These are phyloP conservation scores for Caenorhabditis imperialis DNA, from an alignment of 2,888 invertebrate genomes.

Conservation along the genomic window DNA sequence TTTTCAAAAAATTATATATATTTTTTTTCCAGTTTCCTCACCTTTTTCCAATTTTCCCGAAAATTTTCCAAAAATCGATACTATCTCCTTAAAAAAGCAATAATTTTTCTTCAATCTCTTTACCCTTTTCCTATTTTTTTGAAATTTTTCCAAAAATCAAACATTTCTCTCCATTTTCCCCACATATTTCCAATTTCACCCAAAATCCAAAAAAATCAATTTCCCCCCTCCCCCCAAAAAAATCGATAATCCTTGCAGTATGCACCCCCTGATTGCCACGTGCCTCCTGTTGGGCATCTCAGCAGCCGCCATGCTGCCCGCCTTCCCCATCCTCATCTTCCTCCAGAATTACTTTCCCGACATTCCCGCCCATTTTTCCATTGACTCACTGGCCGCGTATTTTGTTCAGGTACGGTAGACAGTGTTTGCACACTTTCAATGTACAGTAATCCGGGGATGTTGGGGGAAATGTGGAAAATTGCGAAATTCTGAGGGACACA, in stretches of 20 bases:
- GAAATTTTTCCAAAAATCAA: too few species aligned
- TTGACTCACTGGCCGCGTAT: conserved; percentile 17
- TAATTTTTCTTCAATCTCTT: not conserved
- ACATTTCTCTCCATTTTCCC: not conserved
- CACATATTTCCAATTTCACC: too few species aligned
- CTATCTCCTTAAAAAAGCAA: conserved; percentile 13
- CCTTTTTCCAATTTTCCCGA: too few species aligned
- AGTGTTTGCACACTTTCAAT: too few species aligned
- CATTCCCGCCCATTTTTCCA: conserved; percentile 12
- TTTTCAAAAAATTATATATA: too few species aligned
- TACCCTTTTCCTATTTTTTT: not conserved
- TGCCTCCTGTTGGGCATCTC: conserved; percentile 21
- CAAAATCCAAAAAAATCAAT: conserved; percentile 4
- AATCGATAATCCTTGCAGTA: conserved; percentile 3
- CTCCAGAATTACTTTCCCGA: conserved; percentile 39
- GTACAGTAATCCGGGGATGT: too few species aligned
- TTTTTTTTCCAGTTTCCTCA: too few species aligned
- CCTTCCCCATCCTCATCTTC: conserved; percentile 40
- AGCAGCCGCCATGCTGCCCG: conserved; percentile 29
- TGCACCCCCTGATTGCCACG: conserved; percentile 16
- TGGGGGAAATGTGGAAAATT: too few species aligned
- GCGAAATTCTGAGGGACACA: too few species aligned
- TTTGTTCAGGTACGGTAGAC: conserved; percentile 1
- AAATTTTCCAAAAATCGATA: too few species aligned
- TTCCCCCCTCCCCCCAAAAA: not conserved